Evolutionary conservation across 2,113 vertebrate genomes (phyloP), one percentile per base, ranked within the genome.

Genomic region (Cyprinus carpio): DNA sequence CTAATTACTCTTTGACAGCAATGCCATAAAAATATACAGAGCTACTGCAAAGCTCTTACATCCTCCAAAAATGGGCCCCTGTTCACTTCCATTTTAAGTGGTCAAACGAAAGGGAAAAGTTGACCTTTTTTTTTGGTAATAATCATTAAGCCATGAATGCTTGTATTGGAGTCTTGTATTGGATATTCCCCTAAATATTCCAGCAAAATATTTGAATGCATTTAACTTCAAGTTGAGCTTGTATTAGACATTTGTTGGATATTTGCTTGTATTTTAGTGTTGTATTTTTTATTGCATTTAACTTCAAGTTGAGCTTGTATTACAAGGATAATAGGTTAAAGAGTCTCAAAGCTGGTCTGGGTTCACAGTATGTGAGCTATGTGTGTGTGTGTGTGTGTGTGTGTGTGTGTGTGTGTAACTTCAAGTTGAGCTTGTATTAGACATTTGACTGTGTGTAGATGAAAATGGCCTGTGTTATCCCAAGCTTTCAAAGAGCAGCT

Each of bases 401-500:
- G 69, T 43, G 8, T 72, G 37, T 43, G 40, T 40, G 40, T 43
- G 40, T 10, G 40, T 40, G 40, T n/a, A n/a, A n/a, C n/a, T n/a
- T n/a, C n/a, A n/a, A n/a, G n/a, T n/a, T n/a, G n/a, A n/a, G n/a
- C n/a, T n/a, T n/a, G n/a, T n/a, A n/a, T n/a, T n/a, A n/a, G n/a
- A n/a, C n/a, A n/a, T n/a, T n/a, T n/a, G n/a, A n/a, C n/a, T n/a
- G n/a, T n/a, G n/a, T n/a, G n/a, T n/a, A n/a, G n/a, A n/a, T n/a
- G 58, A 18, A 80, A 80, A 18, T 27, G 8, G 58, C 3, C 13
- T 43, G 54, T 43, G 56, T 62, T 64, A 25, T 37, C 58, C 20
- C 54, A 62, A 60, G 34, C 16, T 58, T 58, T 74, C 82, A 83
- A 40, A 43, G n/a, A 76, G 82, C 16, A 60, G 20, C 15, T 37